Evolutionary conservation across 2,113 vertebrate species (phyloP), one percentile per base, ranked within the genome.

Genomic region (Malurus melanocephalus): DNA sequence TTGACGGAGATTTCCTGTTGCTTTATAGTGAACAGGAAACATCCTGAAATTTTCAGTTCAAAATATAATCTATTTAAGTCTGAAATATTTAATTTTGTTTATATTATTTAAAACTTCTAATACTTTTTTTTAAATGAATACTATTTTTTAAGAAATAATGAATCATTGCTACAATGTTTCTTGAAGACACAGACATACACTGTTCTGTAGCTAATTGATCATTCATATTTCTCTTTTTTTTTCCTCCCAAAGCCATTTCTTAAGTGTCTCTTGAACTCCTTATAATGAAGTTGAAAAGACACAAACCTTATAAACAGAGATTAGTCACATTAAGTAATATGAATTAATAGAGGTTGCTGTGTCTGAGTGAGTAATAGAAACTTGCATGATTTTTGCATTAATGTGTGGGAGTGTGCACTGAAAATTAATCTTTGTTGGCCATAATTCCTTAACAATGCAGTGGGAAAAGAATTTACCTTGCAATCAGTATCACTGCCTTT

Each of bases 191-290:
- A n/a, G 2, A 30, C 15, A 60, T 76, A 51, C 32, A 8, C 19
- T 88, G 18, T 43, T 2, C 19, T 48, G 35, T 43, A 84, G n/a
- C 49, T 90, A 92, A 85, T 33, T 74, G 42, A 48, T 87, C 27
- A 48, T 66, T 85, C 10, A 5, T 66, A 67, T 83, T 89, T 86
- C 43, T 59, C 10, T 2, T 1, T 11, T 35, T 75, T 78, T 74
- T 86, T 77, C 12, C 26, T 80, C 30, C 27, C 7, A 55, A 27
- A 93, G 4, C 28, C 55, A 55, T 79, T 82, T 40, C 35, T 69
- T 42, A 89, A 87, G 55, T 66, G 14, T 85, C 79, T 90, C 75
- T 85, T 81, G 51, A 94, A 90, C 59, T 82, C 40, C 26, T 71
- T 64, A 59, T 35, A 59, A 89, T 33, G 56, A 56, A 74, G 13